These are phyloP conservation scores for Scaptomyza hsui DNA, from an alignment of 1,140 invertebrate species.

Conservation along the genomic window DNA sequence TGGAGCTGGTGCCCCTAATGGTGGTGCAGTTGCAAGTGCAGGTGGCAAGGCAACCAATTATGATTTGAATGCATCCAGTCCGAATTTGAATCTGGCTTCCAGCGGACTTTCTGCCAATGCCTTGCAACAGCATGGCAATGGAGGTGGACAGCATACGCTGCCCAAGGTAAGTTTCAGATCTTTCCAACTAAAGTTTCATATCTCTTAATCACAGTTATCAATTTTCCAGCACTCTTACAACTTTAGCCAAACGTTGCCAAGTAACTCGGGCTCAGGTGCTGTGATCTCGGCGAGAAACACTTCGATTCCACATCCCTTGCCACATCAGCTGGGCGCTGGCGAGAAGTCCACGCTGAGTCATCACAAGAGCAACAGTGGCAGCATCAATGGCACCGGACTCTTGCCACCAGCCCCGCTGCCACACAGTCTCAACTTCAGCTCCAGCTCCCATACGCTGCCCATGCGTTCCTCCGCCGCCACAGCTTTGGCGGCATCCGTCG, in stretches of 20 bases:
- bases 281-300: constrained; percentile 79
- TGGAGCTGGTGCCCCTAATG: constrained; percentile 2
- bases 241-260: constrained; percentile 65
- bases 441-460: constrained; percentile 61
- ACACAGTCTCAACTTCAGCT: constrained; percentile 25
- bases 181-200: background rate
- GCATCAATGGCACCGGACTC: background rate
- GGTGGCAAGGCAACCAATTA: constrained; percentile 56
- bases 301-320: constrained; percentile 80
- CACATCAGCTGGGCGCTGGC: constrained; percentile 73
- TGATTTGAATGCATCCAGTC: constrained; percentile 74
- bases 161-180: constrained; percentile 56
- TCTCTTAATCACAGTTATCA: background rate
- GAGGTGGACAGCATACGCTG: constrained; percentile 41
- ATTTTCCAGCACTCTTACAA: constrained; percentile 43
- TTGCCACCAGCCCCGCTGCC: constrained; percentile 14
- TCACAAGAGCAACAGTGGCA: constrained; percentile 34
- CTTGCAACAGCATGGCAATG: constrained; percentile 69
- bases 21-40: constrained; percentile 1
- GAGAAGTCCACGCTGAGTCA: constrained; percentile 57
- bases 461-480: constrained; percentile 58
- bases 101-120: constrained; percentile 55
- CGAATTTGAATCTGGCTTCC: constrained; percentile 62
- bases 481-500: constrained; percentile 9
- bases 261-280: constrained; percentile 39